Conservation (phyloP, 2,113 vertebrate species). For the Peromyscus maniculatus region DNA sequence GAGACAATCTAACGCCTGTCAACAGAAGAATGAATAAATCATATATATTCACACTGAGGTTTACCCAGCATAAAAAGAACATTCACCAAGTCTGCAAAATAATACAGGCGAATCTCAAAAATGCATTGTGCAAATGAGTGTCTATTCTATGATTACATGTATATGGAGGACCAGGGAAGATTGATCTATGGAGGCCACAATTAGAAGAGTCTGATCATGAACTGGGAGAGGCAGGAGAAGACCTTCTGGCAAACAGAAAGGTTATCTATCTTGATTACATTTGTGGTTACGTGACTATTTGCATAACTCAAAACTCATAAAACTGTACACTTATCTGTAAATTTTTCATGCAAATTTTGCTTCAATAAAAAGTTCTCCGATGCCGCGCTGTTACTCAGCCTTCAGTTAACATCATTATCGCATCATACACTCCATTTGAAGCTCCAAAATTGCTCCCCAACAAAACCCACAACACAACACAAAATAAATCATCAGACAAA, state of each 20-base stretch:
- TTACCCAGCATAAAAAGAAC: neutral
- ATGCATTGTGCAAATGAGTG: neutral
- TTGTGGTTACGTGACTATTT: neutral
- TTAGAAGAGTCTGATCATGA: neutral
- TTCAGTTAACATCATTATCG: neutral
- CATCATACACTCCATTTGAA: neutral
- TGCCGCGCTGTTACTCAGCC: neutral
- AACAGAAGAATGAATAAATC: neutral
- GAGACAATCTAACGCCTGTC: neutral
- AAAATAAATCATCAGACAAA: slow-evolving; percentile 26
- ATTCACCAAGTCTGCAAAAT: too few relatives aligned
- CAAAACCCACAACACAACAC: slow-evolving; percentile 54
- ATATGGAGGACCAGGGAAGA: neutral
- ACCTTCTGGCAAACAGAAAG: neutral
- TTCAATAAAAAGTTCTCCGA: neutral
- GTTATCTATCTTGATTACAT: neutral
- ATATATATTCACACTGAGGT: neutral
- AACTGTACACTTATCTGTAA: neutral
- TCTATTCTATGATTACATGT: accelerated
- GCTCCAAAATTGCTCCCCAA: slow-evolving; percentile 23
- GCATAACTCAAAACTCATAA: slow-evolving; percentile 31
- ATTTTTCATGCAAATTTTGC: slow-evolving; percentile 2
- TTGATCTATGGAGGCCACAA: neutral
- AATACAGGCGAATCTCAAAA: neutral
- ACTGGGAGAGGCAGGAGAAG: too few relatives aligned